Percentiles rank a stretch among this genome's conserved stretches.
These are phyloP conservation scores for Gasteruption jaculator DNA, from an alignment of 2,888 invertebrate species.

Conservation along the genomic window DNA sequence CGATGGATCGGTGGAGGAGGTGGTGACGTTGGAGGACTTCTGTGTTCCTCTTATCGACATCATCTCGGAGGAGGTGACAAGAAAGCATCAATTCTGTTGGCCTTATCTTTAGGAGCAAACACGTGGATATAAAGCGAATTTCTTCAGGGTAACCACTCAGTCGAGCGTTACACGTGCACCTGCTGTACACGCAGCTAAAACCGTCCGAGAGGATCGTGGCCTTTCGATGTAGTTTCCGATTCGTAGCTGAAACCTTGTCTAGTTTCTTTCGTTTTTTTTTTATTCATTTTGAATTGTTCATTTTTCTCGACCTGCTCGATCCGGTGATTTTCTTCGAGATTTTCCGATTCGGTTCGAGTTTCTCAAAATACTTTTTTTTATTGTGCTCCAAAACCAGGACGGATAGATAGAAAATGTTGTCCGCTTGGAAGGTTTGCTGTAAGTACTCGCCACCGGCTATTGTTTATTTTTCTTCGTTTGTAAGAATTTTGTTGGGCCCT, in stretches of 20 bases:
- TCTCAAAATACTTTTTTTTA: too few species aligned
- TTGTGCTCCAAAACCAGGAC: too few species aligned
- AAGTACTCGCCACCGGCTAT: too few species aligned
- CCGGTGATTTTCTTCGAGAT: neutral
- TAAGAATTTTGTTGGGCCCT: too few species aligned
- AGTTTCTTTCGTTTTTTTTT: too few species aligned
- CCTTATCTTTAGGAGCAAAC: conserved; percentile 14
- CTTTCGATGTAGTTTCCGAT: too few species aligned
- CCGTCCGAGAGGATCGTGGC: too few species aligned
- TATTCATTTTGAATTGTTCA: too few species aligned
- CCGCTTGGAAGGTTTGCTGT: conserved; percentile 34
- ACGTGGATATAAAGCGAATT: conserved; percentile 40
- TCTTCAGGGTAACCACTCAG: conserved; percentile 35
- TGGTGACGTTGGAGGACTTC: neutral
- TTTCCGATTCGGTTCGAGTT: too few species aligned
- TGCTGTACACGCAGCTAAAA: too few species aligned
- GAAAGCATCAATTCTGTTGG: conserved; percentile 4
- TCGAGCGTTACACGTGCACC: conserved; percentile 25
- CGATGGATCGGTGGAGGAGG: neutral
- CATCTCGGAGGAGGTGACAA: conserved; percentile 4
- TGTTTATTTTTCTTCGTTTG: too few species aligned
- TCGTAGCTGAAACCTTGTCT: too few species aligned
- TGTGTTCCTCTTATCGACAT: conserved; percentile 2
- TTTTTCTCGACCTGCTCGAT: neutral
- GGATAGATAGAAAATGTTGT: conserved; percentile 24